Evolutionary conservation across 2,113 vertebrate genomes (phyloP).

Genomic region (Peromyscus maniculatus): DNA sequence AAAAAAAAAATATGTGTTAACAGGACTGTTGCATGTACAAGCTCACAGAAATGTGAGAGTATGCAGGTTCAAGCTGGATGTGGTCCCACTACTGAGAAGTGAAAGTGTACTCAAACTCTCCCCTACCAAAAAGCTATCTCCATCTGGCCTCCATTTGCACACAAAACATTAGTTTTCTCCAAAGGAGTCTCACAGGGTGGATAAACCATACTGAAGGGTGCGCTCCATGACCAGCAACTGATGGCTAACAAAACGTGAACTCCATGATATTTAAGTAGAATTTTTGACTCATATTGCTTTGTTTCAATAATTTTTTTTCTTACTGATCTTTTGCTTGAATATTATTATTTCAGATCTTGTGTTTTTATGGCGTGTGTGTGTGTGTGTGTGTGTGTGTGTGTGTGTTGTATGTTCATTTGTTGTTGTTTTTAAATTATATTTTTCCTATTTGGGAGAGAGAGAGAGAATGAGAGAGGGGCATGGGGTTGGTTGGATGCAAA

Average conservation of each 20-base stretch:
- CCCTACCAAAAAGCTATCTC: too few relatives aligned
- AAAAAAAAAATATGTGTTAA: neutral
- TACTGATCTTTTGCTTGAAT: neutral
- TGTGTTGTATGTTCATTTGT: neutral
- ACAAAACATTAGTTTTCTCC: neutral
- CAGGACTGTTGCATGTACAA: neutral
- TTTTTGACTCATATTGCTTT: neutral
- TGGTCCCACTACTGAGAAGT: neutral
- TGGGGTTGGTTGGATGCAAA: neutral
- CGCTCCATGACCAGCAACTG: neutral
- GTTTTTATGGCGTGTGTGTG: neutral
- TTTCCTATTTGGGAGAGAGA: neutral
- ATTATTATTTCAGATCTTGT: neutral
- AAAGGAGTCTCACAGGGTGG: fast-evolving
- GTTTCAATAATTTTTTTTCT: neutral
- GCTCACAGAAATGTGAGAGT: fast-evolving
- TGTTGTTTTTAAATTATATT: neutral
- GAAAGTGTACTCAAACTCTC: too few relatives aligned
- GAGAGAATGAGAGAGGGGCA: neutral
- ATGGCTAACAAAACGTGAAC: neutral
- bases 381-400: neutral
- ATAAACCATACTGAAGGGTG: neutral
- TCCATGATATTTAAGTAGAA: too few relatives aligned
- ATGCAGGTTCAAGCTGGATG: neutral
- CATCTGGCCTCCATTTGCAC: neutral